Base-by-base conservation (phyloP, 2,113 vertebrate genomes). In the Semnornis frantzii region DNA sequence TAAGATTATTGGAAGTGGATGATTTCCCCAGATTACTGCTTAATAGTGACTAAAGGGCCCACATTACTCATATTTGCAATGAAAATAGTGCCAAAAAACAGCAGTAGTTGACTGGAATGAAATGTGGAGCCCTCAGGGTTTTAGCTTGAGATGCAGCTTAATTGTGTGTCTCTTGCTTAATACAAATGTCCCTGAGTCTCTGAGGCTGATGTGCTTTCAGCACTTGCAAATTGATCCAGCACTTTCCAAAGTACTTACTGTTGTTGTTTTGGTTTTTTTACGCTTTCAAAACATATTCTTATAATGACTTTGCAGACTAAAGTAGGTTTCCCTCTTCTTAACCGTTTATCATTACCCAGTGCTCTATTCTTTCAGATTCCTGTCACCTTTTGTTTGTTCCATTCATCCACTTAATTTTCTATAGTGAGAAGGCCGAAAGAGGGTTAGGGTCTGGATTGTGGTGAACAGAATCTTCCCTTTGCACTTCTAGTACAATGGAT, bases 1-100 rank as follows among this genome's bases (percentile, higher is more conserved):
- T 96, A 95, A 97, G 97, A 97, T 98, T 98, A 97, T 97, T 97
- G 96, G 95, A 96, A 97, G 95, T 96, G 94, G 94, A 97, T 98
- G 97, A 98, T 98, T 98, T 98, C 97, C 97, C 98, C 94, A 97
- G 97, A 97, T 97, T 97, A 96, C 91, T 93, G 71, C 97, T 97
- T 98, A 98, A 97, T 97, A 97, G 97, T 97, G 96, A 98, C 97
- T 97, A 96, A 97, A 97, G 96, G 90, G 95, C 92, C 90, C n/a
- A 55, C 95, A 91, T 97, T 95, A 96, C 96, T 98, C 97, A 97
- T 97, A 97, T 97, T 97, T 97, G 96, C 93, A 95, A 86, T 77
- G 97, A 96, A 97, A 97, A 97, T 89, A 95, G 91, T 97, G 96
- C 95, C 97, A 97, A 94, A 94, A 90, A 87, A 8, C 97, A 98